These are phyloP conservation scores for Drosophila picticornis DNA, from an alignment of 2,888 invertebrate genomes.

Conservation along the genomic window DNA sequence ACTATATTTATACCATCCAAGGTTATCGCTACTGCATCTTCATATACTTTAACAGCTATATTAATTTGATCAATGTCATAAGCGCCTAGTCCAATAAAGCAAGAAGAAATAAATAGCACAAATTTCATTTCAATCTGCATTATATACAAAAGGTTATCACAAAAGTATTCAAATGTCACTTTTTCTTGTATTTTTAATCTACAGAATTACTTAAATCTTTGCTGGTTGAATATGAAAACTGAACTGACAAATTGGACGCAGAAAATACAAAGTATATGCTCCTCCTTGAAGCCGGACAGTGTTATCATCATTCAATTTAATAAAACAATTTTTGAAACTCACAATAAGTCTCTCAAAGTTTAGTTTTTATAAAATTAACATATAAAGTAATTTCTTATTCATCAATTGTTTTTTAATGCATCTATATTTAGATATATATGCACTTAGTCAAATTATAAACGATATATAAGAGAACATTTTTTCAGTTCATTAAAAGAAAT, in stretches of 20 bases:
- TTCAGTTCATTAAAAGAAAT: too few species aligned
- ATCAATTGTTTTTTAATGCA: too few species aligned
- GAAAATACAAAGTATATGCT: neutral
- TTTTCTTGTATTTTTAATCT: neutral
- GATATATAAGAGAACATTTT: too few species aligned
- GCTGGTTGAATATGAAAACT: neutral
- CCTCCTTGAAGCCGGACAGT: neutral
- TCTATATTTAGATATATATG: too few species aligned
- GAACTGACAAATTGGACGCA: neutral
- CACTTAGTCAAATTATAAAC: too few species aligned
- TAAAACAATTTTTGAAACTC: too few species aligned
- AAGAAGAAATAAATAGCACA: neutral
- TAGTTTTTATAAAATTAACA: too few species aligned
- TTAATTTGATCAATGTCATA: neutral
- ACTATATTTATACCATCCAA: slow-evolving; percentile 6
- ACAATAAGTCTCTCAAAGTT: too few species aligned
- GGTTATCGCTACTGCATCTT: neutral
- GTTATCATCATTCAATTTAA: too few species aligned
- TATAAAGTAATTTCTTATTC: too few species aligned
- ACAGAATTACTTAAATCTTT: neutral
- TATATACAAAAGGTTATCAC: neutral
- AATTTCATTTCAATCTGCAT: neutral
- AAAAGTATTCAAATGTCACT: neutral
- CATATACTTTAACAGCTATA: neutral
- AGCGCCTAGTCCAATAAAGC: neutral